phyloP scores from a whole-genome alignment of 2,797 vertebrate genomes.

The Darevskia nairensis region DNA sequence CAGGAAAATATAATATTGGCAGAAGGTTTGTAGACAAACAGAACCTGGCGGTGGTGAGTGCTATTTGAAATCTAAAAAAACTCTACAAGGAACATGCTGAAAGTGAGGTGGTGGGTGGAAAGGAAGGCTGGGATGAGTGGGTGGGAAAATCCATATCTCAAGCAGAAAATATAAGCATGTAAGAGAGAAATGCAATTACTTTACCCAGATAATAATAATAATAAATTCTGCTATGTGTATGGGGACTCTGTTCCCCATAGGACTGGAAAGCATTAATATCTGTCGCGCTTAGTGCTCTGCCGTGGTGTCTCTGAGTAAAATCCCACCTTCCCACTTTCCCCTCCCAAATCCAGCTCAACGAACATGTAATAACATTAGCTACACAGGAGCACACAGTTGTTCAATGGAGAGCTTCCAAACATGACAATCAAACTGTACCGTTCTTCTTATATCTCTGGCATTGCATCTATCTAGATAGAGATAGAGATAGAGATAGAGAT shows the following conservation, averaged over 20 bases:
- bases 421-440: background rate
- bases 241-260: background rate
- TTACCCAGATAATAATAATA: conserved; percentile 13
- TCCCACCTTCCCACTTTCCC: background rate
- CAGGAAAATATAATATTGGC: conserved; percentile 58
- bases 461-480: too few relatives aligned
- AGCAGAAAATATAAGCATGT: conserved; percentile 22
- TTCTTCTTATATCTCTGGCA: background rate
- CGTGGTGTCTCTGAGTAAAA: background rate
- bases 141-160: conserved; percentile 26
- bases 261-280: conserved; percentile 5
- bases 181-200: conserved; percentile 36
- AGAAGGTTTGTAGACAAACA: conserved; percentile 65
- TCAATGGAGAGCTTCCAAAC: background rate
- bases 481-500: too few relatives aligned
- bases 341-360: background rate
- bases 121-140: conserved; percentile 9
- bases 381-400: background rate
- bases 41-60: conserved; percentile 44
- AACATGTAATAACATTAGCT: background rate
- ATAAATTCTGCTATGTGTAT: conserved; percentile 15
- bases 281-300: background rate
- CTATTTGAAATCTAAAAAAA: conserved; percentile 41
- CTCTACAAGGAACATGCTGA: conserved; percentile 6
- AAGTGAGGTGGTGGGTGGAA: conserved; percentile 5